Conservation (phyloP, 2,113 vertebrate species). For the Pelusios castaneus region DNA sequence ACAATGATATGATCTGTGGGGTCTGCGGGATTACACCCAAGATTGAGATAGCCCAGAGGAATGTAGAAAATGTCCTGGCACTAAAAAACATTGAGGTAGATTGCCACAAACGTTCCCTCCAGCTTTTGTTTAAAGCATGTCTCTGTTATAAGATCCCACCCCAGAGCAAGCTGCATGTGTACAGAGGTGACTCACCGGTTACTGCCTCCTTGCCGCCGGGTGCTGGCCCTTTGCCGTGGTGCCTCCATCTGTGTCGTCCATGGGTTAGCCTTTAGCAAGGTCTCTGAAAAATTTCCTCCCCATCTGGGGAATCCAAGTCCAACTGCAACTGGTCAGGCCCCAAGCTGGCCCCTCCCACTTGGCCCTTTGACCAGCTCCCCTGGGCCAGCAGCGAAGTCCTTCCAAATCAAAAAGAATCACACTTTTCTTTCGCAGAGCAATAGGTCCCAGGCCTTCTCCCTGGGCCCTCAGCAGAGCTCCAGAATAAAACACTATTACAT, state of each 20-base stretch:
- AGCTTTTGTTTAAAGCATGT: not conserved
- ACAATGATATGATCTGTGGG: conserved; percentile 99
- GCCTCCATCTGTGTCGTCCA: not conserved
- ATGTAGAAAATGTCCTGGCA: conserved; percentile 85
- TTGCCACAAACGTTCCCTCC: conserved; percentile 11
- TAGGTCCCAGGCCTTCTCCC: not conserved
- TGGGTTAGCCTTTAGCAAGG: not conserved
- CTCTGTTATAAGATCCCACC: not conserved
- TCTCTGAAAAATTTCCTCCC: not conserved
- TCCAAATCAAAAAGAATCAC: not conserved
- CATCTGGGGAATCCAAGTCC: not conserved
- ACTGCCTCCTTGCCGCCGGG: not conserved
- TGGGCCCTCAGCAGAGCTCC: not conserved
- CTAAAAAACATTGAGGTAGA: conserved; percentile 93
- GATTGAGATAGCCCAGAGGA: conserved; percentile 91
- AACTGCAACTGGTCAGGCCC: not conserved
- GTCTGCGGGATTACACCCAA: conserved; percentile 95
- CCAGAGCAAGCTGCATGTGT: not conserved
- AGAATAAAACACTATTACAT: not conserved
- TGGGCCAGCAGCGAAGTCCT: not conserved
- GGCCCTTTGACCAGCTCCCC: not conserved
- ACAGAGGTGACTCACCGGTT: not conserved
- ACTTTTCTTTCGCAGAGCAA: not conserved
- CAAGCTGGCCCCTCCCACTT: not conserved
- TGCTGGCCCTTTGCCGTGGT: not conserved